These are phyloP conservation scores for Dynastes tityus DNA, from an alignment of 2,888 invertebrate species.

Conservation along the genomic window DNA sequence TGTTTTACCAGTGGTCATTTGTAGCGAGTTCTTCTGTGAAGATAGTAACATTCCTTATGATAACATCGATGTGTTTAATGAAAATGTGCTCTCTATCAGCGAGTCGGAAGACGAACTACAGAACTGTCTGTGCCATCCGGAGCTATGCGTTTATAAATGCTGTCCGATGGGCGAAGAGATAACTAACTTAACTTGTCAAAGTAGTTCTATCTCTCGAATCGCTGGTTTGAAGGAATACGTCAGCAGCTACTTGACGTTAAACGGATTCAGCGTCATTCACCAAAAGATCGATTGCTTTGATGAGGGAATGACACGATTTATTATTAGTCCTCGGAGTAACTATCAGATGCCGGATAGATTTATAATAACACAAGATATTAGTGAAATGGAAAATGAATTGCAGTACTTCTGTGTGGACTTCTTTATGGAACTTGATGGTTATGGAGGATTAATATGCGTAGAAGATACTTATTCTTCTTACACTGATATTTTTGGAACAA, in stretches of 20 bases:
- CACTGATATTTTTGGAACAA: not conserved
- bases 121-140: constrained; percentile 35
- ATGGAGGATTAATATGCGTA: constrained; percentile 44
- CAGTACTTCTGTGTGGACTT: constrained; percentile 50
- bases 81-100: constrained; percentile 1
- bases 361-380: constrained; percentile 37
- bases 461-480: constrained; percentile 2
- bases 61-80: constrained; percentile 14
- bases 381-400: constrained; percentile 31
- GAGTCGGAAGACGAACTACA: constrained; percentile 18
- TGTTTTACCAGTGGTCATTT: not conserved
- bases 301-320: constrained; percentile 35
- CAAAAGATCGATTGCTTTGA: constrained; percentile 45
- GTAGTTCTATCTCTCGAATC: not conserved
- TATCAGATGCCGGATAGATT: constrained; percentile 2
- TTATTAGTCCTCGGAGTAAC: constrained; percentile 42
- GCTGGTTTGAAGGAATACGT: constrained; percentile 37
- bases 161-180: constrained; percentile 43
- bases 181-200: constrained; percentile 24
- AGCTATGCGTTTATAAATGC: constrained; percentile 42
- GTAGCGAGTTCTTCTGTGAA: constrained; percentile 10
- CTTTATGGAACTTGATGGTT: constrained; percentile 27
- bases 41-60: not conserved
- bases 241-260: constrained; percentile 1
- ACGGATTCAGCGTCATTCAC: constrained; percentile 34